Evolutionary conservation across 2,888 invertebrate species (phyloP).

Genomic region (Thecophora atra): DNA sequence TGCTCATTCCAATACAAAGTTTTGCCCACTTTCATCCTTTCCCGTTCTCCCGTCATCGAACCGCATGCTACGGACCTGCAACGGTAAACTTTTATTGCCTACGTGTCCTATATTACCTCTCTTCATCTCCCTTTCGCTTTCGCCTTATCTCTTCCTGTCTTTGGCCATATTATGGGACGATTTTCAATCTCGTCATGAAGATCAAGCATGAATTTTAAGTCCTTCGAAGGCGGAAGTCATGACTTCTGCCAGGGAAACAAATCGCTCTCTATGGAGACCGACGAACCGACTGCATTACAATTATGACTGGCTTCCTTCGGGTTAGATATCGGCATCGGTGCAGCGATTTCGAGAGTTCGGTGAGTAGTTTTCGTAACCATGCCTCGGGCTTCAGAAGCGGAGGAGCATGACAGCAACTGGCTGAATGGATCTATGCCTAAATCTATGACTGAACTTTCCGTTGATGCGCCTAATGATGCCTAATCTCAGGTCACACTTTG

Average conservation of each 20-base stretch:
- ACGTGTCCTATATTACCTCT: slow-evolving; percentile 27
- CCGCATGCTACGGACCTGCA: slow-evolving; percentile 10
- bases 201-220: slow-evolving; percentile 25
- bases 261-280: not conserved
- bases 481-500: slow-evolving; percentile 1
- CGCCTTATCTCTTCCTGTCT: not conserved
- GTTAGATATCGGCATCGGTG: not conserved
- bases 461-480: not conserved
- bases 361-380: not conserved
- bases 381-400: too few relatives aligned
- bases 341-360: not conserved
- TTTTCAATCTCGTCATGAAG: slow-evolving; percentile 26
- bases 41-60: not conserved
- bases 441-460: not conserved
- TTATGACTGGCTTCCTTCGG: not conserved
- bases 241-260: slow-evolving; percentile 1
- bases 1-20: not conserved
- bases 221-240: slow-evolving; percentile 21
- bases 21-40: not conserved
- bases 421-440: not conserved
- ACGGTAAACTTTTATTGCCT: slow-evolving; percentile 34
- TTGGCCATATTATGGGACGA: not conserved
- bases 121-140: not conserved
- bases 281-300: not conserved
- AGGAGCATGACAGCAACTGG: not conserved